A percentile compares a stretch with the other conserved stretches of the same genome.
These are phyloP conservation scores for Mythimna vitellina DNA, from an alignment of 2,888 invertebrate species.

Conservation along the genomic window DNA sequence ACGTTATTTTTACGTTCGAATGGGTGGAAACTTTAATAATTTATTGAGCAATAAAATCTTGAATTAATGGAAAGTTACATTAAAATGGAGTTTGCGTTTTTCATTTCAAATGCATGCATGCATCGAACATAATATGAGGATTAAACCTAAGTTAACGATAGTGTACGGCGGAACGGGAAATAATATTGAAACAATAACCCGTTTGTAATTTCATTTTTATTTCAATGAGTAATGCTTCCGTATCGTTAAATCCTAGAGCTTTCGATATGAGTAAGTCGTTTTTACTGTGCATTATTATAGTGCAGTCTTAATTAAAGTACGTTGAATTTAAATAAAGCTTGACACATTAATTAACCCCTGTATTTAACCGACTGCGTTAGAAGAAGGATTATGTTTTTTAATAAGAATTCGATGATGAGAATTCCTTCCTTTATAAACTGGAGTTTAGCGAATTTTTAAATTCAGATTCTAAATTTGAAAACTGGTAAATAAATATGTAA, in stretches of 20 bases:
- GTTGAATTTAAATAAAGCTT: not conserved
- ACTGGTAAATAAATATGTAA: not conserved
- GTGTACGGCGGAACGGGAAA: slow-evolving; percentile 19
- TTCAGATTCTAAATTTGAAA: not conserved
- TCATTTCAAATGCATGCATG: slow-evolving; percentile 49
- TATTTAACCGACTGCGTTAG: too few species aligned
- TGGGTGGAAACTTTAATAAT: slow-evolving; percentile 69
- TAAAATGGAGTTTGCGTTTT: slow-evolving; percentile 48
- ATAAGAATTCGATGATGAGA: not conserved
- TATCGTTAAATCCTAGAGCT: slow-evolving; percentile 22
- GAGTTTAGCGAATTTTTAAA: too few species aligned
- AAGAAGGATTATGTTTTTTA: too few species aligned
- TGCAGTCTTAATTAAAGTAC: not conserved
- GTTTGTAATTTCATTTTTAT: slow-evolving; percentile 42
- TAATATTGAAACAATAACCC: slow-evolving; percentile 38
- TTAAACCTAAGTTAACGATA: slow-evolving; percentile 46
- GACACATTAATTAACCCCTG: not conserved
- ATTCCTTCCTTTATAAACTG: not conserved
- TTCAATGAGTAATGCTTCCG: slow-evolving; percentile 28
- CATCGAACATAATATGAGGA: slow-evolving; percentile 40
- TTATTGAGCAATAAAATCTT: slow-evolving; percentile 69
- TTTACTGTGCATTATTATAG: slow-evolving; percentile 17
- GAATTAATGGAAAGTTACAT: slow-evolving; percentile 61
- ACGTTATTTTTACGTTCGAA: slow-evolving; percentile 67
- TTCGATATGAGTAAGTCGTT: not conserved